A percentile compares a stretch with the other conserved stretches of the same genome.
phyloP scores from a whole-genome alignment of 1,140 invertebrate species.

The Eciton burchellii region DNA sequence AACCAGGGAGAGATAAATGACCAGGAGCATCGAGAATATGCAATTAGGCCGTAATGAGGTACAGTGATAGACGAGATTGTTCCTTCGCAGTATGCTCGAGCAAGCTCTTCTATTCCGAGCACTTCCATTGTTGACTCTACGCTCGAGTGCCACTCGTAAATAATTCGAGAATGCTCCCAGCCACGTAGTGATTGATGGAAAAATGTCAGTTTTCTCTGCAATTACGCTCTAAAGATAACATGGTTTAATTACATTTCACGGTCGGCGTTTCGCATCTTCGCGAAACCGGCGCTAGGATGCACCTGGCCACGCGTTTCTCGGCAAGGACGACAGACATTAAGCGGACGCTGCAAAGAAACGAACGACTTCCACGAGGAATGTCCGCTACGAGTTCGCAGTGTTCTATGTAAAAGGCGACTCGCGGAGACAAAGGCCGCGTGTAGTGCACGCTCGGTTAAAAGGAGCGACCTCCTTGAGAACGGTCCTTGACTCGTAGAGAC shows the following conservation, averaged over 20 bases:
- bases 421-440: conserved; percentile 70
- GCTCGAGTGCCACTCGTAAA: neutral
- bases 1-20: conserved; percentile 21
- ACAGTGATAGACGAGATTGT: conserved; percentile 46
- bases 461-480: conserved; percentile 85
- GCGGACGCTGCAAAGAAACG: neutral
- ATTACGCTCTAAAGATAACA: neutral
- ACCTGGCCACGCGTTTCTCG: neutral
- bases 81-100: neutral
- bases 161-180: neutral
- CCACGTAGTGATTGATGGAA: neutral
- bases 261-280: too few species aligned
- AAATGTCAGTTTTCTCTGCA: neutral
- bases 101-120: neutral
- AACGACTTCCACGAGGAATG: conserved; percentile 9
- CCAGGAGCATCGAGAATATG: conserved; percentile 17
- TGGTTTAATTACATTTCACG: too few species aligned
- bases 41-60: conserved; percentile 40
- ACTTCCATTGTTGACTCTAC: neutral
- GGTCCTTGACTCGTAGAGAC: conserved; percentile 84
- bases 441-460: conserved; percentile 73
- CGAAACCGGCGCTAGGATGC: neutral
- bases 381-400: conserved; percentile 1
- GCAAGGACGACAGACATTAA: conserved; percentile 9
- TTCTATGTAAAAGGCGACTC: conserved; percentile 58